Base-by-base conservation (phyloP, 2,888 invertebrate genomes). In the Mimachlamys varia region DNA sequence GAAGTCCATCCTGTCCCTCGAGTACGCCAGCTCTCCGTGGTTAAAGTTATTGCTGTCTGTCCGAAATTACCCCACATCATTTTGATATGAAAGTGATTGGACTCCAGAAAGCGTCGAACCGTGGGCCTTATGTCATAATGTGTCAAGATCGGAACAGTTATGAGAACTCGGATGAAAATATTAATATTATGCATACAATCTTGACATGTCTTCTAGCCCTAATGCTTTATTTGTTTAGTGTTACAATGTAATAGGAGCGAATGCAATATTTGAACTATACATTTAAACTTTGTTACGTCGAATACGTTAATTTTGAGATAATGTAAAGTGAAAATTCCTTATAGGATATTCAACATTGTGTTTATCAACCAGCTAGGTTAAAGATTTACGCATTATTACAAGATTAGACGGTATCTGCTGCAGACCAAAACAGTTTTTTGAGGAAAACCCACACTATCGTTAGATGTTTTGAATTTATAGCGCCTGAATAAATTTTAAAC, bases 61-160 rank as follows among this genome's bases (percentile, higher is more conserved):
- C 33, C 76, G 22, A 27, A 5, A 22, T 33, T 27, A 76, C 33
- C 76, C 33, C 76, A 76, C 27, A 76, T 76, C 76, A 27, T 33
- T 76, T 76, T 76, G 76, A 76, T 76, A 76, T 76, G 76, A 76
- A 76, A 76, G 76, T 76, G 76, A 76, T 76, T 76, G 76, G 76
- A 76, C 76, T 76, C 76, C 1, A 13, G 76, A 58, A 76, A 33
- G 33, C 76, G 22, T 76, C 76, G 76, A 76, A 76, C 76, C 76
- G 76, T 27, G 17, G 12, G 76, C 33, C 33, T 76, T 76, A 33
- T 76, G 76, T 76, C 27, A 33, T 76, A 76, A 27, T 76, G 33
- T 33, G 27, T 76, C 76, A 76, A 76, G 76, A 76, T 76, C 7
- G 2, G 33, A 76, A 76, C 33, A 76, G 7, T 33, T 15, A 12